Percentiles rank a stretch among this genome's conserved stretches.
Evolutionary conservation across 2,797 vertebrate species (phyloP).

Genomic region (Podargus strigoides): DNA sequence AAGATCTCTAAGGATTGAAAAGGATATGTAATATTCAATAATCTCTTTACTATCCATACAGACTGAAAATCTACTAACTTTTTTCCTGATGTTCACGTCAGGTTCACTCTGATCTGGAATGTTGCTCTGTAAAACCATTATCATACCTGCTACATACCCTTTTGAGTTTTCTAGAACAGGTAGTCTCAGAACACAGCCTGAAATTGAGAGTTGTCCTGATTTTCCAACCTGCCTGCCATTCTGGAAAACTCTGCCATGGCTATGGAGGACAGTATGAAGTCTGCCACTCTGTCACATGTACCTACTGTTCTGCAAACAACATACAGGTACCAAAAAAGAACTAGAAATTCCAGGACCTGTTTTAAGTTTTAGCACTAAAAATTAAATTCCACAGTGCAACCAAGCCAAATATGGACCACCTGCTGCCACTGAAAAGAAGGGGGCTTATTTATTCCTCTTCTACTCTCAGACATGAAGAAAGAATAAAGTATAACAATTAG

Average conservation of each 20-base stretch:
- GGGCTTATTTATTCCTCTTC: not conserved
- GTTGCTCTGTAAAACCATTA: not conserved
- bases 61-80: not conserved
- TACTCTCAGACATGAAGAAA: not conserved
- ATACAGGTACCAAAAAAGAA: not conserved
- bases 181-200: not conserved
- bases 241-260: not conserved
- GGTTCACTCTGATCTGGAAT: not conserved
- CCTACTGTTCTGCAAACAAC: not conserved
- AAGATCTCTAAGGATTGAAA: not conserved
- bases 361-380: not conserved
- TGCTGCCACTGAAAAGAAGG: not conserved
- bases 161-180: not conserved
- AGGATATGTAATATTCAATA: not conserved
- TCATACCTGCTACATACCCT: not conserved
- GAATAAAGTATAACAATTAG: not conserved
- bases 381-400: not conserved
- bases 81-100: not conserved
- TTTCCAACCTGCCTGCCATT: not conserved
- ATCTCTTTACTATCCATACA: not conserved
- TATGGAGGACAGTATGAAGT: not conserved
- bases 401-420: not conserved
- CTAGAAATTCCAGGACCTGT: not conserved
- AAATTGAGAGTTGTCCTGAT: not conserved
- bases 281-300: not conserved